Conservation (phyloP, 2,113 vertebrate genomes). For the Clarias batrachus region DNA sequence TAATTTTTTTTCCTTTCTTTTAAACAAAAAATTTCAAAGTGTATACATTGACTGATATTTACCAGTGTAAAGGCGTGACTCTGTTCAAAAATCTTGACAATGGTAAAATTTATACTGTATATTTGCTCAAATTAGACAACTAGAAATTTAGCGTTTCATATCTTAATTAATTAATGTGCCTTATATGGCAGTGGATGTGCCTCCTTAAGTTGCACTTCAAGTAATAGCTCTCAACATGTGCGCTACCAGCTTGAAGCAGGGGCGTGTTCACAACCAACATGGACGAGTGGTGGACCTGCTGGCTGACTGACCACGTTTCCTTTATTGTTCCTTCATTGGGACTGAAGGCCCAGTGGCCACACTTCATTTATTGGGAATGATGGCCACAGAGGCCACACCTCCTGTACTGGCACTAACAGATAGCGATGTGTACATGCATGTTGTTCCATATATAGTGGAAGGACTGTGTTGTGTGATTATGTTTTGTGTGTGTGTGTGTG, state of each 20-base stretch:
- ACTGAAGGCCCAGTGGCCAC: no score
- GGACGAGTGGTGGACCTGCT: background rate
- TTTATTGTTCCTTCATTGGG: background rate
- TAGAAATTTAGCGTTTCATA: background rate
- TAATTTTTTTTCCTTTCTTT: no score
- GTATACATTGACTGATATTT: no score
- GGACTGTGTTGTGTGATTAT: background rate
- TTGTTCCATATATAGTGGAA: background rate
- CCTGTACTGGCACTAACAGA: background rate
- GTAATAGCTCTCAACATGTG: background rate
- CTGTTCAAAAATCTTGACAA: background rate
- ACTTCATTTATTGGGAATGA: no score
- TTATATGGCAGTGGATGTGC: background rate
- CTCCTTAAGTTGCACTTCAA: background rate
- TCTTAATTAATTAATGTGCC: background rate
- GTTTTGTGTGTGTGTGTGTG: background rate
- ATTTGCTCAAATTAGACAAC: background rate
- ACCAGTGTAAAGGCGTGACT: background rate
- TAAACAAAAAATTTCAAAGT: no score
- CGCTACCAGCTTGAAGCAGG: background rate
- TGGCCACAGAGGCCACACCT: background rate
- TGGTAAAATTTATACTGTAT: background rate
- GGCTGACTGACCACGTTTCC: background rate
- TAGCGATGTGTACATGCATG: background rate
- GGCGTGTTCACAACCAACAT: background rate